Conservation (phyloP, 2,888 invertebrate genomes). For the Ectemnius continuus region DNA sequence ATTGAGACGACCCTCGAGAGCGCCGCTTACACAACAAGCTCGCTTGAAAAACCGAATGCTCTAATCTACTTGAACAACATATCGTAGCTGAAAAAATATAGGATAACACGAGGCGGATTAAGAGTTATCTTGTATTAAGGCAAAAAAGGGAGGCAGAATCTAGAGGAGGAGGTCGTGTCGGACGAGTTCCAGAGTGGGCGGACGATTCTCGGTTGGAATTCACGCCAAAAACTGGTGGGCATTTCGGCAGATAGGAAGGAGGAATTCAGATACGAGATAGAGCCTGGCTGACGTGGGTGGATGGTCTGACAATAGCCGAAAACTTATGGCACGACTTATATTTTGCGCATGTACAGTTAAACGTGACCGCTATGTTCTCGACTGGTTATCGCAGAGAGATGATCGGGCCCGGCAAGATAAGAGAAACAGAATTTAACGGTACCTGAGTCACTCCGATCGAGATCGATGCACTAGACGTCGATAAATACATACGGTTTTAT, state of each 20-base stretch:
- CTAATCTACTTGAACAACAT: too few species aligned
- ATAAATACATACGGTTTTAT: background rate
- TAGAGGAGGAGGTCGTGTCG: background rate
- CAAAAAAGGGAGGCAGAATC: background rate
- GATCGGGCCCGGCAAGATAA: background rate
- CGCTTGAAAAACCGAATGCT: too few species aligned
- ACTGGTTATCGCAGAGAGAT: slow-evolving; percentile 14
- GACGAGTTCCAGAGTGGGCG: background rate
- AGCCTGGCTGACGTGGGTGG: slow-evolving; percentile 33
- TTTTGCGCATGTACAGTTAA: slow-evolving; percentile 32
- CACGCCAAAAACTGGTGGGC: background rate
- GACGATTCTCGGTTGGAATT: background rate
- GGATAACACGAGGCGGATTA: too few species aligned
- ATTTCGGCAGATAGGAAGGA: slow-evolving; percentile 16
- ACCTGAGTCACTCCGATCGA: slow-evolving; percentile 7
- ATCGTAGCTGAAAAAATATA: too few species aligned
- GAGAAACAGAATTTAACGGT: background rate
- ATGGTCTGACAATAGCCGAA: slow-evolving; percentile 43
- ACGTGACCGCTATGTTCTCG: slow-evolving; percentile 9
- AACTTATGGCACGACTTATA: slow-evolving; percentile 38
- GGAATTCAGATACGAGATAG: slow-evolving; percentile 13
- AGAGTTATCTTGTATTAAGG: too few species aligned
- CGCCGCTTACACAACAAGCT: too few species aligned
- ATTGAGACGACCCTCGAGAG: too few species aligned
- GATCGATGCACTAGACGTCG: background rate